Evolutionary conservation across 1,140 invertebrate genomes (phyloP).

Genomic region (Penaeus japonicus): DNA sequence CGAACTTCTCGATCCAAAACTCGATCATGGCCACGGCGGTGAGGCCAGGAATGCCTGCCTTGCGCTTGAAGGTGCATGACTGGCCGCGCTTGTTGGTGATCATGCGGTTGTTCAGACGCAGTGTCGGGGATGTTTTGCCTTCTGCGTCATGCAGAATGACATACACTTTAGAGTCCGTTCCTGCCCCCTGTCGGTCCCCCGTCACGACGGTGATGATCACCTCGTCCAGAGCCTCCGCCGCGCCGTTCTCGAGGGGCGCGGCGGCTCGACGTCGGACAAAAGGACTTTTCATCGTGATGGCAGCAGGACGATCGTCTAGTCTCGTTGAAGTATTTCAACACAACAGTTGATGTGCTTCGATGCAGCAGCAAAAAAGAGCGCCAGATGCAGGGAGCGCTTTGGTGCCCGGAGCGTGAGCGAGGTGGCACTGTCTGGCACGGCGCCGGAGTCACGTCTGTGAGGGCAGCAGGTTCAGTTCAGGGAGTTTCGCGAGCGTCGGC

Average conservation of each 20-base stretch:
- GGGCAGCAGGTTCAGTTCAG: no score
- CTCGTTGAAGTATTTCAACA: no score
- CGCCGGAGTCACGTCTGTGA: no score
- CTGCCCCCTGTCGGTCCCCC: constrained; percentile 62
- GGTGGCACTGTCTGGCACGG: no score
- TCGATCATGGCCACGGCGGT: constrained; percentile 45
- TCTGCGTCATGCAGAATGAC: constrained; percentile 61
- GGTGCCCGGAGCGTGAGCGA: no score
- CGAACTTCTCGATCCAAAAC: constrained; percentile 61
- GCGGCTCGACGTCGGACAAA: not conserved
- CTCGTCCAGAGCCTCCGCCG: constrained; percentile 60
- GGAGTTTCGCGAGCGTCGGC: no score
- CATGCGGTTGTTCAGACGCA: constrained; percentile 62
- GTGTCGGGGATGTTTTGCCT: constrained; percentile 57
- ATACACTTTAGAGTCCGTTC: constrained; percentile 63
- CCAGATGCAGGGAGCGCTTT: no score
- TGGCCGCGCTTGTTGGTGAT: constrained; percentile 63
- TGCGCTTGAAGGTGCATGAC: constrained; percentile 27
- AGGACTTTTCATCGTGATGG: constrained; percentile 8
- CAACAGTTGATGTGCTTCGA: no score
- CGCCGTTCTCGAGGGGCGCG: constrained; percentile 60
- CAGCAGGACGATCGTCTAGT: not conserved
- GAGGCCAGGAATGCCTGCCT: constrained; percentile 55
- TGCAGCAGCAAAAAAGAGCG: no score
- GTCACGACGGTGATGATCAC: constrained; percentile 62